A percentile compares a stretch with the other conserved stretches of the same genome.
Evolutionary conservation across 1,140 invertebrate genomes (phyloP).

Genomic region (Brachionus koreanus): DNA sequence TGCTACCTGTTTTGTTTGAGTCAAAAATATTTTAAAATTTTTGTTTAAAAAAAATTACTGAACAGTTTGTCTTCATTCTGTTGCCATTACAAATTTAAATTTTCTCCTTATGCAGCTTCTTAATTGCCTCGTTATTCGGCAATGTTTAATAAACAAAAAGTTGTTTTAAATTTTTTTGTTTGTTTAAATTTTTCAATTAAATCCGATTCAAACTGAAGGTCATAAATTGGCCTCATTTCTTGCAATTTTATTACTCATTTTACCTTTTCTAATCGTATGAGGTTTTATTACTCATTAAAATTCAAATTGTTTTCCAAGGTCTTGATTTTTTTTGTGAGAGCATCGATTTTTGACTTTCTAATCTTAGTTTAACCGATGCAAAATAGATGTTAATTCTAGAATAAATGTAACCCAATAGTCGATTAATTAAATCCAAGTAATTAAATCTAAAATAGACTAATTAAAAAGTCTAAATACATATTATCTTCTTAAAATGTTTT

Average conservation of each 20-base stretch:
- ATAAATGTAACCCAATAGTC: background rate
- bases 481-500: background rate
- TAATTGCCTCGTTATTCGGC: background rate
- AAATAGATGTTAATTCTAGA: background rate
- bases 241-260: background rate
- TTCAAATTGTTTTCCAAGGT: background rate
- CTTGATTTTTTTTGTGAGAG: background rate
- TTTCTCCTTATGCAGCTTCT: background rate
- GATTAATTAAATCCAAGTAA: background rate
- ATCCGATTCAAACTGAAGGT: background rate
- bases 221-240: background rate
- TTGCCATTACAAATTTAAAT: background rate
- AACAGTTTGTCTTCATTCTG: background rate
- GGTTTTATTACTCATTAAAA: background rate
- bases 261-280: background rate
- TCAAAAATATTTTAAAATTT: background rate
- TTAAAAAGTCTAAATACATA: background rate
- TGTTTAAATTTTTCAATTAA: background rate
- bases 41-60: background rate
- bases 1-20: background rate
- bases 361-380: background rate
- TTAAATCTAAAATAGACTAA: background rate
- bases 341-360: background rate
- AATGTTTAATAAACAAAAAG: background rate
- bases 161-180: background rate